phyloP scores from a whole-genome alignment of 2,113 vertebrate genomes.

The Trachemys scripta region DNA sequence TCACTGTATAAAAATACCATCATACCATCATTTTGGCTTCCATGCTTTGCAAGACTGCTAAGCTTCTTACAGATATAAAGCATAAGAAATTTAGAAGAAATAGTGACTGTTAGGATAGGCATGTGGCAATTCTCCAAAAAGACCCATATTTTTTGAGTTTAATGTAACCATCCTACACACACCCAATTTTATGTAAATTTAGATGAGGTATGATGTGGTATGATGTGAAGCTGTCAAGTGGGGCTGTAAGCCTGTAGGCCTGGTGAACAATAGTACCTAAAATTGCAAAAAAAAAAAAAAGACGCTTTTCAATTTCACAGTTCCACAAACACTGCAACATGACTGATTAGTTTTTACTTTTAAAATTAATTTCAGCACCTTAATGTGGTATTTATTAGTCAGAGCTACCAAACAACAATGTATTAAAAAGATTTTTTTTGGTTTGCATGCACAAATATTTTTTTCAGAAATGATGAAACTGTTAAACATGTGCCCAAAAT shows the following conservation, averaged over 20 bases:
- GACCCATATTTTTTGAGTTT: neutral
- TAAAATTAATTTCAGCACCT: neutral
- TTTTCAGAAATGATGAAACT: neutral
- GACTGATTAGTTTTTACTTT: neutral
- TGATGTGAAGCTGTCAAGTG: neutral
- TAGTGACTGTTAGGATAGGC: neutral
- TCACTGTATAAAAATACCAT: neutral
- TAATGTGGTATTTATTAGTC: neutral
- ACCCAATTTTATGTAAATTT: neutral
- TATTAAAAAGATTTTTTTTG: neutral
- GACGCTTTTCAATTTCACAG: neutral
- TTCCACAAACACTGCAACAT: neutral
- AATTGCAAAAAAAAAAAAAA: neutral
- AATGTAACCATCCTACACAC: neutral
- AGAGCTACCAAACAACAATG: neutral
- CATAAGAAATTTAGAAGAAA: neutral
- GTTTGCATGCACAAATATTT: neutral
- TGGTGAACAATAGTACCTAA: neutral
- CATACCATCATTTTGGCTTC: too few species aligned
- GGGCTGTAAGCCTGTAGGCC: neutral
- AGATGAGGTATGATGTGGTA: neutral
- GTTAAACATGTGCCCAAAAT: neutral
- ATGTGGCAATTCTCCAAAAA: neutral
- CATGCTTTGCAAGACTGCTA: neutral
- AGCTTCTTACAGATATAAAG: neutral